A percentile compares a stretch with the other conserved stretches of the same genome.
Conservation (phyloP, 2,113 vertebrate genomes). For the human (Homo sapiens) region DNA sequence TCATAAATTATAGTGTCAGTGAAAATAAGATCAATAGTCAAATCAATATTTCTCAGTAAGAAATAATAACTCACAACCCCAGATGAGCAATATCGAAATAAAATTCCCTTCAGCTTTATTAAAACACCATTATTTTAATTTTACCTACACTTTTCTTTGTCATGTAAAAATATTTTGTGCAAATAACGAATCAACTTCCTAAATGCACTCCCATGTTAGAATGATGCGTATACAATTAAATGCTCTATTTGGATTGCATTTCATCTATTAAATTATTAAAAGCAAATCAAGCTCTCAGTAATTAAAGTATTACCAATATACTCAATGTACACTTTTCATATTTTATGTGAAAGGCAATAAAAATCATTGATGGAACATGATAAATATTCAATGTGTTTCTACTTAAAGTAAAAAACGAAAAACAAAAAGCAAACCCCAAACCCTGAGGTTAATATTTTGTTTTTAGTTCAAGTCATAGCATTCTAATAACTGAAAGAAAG, state of each 20-base stretch:
- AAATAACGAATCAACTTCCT: conserved; percentile 55
- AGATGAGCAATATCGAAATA: background rate
- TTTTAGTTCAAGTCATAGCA: conserved; percentile 71
- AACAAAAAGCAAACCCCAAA: background rate
- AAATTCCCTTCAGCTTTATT: background rate
- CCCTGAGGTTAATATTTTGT: conserved; percentile 63
- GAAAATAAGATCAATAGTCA: conserved; percentile 4
- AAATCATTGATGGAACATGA: conserved; percentile 56
- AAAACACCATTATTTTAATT: background rate
- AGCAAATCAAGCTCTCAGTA: conserved; percentile 54
- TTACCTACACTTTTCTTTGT: conserved; percentile 20
- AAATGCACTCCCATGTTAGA: conserved; percentile 13
- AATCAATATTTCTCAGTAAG: conserved; percentile 8
- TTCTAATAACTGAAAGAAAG: conserved; percentile 64
- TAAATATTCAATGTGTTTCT: conserved; percentile 71
- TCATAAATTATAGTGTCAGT: background rate
- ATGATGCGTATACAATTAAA: background rate
- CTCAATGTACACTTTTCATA: conserved; percentile 51
- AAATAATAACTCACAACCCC: background rate
- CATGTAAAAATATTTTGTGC: conserved; percentile 44
- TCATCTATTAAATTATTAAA: conserved; percentile 71
- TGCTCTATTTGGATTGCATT: conserved; percentile 43
- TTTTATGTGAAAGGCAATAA: conserved; percentile 71
- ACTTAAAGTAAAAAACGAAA: conserved; percentile 69
- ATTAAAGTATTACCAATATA: conserved; percentile 36